Conservation (phyloP, 2,113 vertebrate genomes). For the Zapus hudsonius region DNA sequence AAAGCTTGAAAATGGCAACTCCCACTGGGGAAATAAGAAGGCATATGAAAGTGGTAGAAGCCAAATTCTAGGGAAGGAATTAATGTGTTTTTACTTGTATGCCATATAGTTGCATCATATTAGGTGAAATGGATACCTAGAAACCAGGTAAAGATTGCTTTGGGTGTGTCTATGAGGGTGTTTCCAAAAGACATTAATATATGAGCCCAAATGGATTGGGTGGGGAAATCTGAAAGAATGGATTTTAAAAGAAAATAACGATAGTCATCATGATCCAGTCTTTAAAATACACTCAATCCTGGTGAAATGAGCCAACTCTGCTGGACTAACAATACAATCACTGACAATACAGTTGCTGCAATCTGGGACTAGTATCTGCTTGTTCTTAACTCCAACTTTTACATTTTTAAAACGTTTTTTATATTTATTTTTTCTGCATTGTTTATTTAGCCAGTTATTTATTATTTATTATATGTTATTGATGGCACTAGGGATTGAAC, state of each 20-base stretch:
- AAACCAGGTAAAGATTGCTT: background rate
- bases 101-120: background rate
- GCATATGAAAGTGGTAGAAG: too few species aligned
- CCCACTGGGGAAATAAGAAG: background rate
- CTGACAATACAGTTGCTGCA: background rate
- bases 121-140: background rate
- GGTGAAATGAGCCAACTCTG: background rate
- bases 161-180: background rate
- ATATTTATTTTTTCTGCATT: background rate
- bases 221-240: background rate
- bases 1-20: background rate
- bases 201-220: background rate
- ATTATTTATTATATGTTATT: background rate
- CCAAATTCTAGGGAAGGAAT: background rate
- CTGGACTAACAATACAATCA: too few species aligned
- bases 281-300: background rate
- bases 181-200: background rate
- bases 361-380: background rate
- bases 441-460: too few species aligned
- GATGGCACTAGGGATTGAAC: background rate
- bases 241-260: background rate
- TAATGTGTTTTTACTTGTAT: background rate
- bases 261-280: background rate
- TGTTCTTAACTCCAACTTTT: background rate
- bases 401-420: background rate